Base-by-base conservation (phyloP, 1,140 invertebrate genomes). In the Rhyzopertha dominica region DNA sequence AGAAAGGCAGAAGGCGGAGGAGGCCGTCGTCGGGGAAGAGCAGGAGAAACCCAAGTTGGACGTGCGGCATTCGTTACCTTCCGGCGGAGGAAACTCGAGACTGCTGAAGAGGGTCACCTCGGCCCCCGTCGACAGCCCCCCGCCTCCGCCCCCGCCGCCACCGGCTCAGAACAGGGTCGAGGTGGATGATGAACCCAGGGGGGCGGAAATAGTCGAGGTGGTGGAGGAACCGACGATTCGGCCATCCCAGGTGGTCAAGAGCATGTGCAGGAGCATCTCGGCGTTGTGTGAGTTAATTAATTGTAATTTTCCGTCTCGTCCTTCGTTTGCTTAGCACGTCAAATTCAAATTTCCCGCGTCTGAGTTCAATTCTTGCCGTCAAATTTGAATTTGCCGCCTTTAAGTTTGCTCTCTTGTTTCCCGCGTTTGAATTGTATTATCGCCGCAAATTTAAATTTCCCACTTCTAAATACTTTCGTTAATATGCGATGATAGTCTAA, bases 91-190 rank as follows among this genome's bases (percentile, higher is more conserved):
- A 14, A 39, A 19, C 14, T 53, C 53, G 16, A 71, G 47, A 55
- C 56, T 62, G 0, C 22, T 63, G 22, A 58, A 62, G 39, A 49
- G 58, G 25, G 20, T 51, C n/a, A 54, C 51, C 30, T 62, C 60
- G 1, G 43, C 43, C 4, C 56, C 56, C 16, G 43, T 40, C 5
- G 55, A 59, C 25, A 51, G 45, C n/a, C 54, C 77, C 0, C 73
- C 77, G 5, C 79, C 77, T 1, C 77, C 80, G 1, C 78, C 81
- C 0, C 80, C 81, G 0, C 76, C 81, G 20, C 55, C 17, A 47
- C 29, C 61, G 51, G 23, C 48, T 14, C 25, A 39, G 14, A 37
- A 14, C 20, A n/a, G 40, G 2, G 37, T 35, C 5, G 37, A 48
- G 25, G 48, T 43, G 7, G 49, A 54, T 5, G 58, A 60, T 18